Evolutionary conservation across 2,797 vertebrate genomes (phyloP).

Genomic region (Amblyopsis hoosieri): DNA sequence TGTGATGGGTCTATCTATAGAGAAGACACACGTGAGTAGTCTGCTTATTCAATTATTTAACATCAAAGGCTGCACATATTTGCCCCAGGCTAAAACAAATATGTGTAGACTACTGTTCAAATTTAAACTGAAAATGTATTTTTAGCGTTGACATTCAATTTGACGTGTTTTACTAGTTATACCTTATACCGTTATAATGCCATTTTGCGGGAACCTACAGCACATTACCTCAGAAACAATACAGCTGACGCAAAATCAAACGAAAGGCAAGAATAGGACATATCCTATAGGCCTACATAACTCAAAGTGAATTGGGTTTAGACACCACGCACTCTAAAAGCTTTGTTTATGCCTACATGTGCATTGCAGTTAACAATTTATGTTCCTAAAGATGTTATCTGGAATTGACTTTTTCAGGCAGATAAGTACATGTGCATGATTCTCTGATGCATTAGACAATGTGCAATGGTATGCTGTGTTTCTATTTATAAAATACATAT

Average conservation of each 20-base stretch:
- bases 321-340: constrained; percentile 63
- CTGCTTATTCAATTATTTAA: no score
- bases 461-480: constrained; percentile 49
- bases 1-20: no score
- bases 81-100: no score
- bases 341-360: constrained; percentile 71
- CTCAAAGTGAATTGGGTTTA: constrained; percentile 50
- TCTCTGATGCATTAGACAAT: constrained; percentile 49
- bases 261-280: constrained; percentile 48
- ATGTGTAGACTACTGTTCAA: no score
- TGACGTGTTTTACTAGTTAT: no score
- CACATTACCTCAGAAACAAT: constrained; percentile 29
- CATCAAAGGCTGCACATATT: no score
- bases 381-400: constrained; percentile 54
- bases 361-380: constrained; percentile 61
- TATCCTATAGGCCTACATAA: constrained; percentile 25
- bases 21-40: no score
- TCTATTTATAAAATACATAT: constrained; percentile 37
- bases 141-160: constrained; percentile 8
- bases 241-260: constrained; percentile 35
- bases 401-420: constrained; percentile 52
- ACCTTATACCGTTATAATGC: neutral
- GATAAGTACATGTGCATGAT: constrained; percentile 32
- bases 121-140: neutral
- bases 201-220: constrained; percentile 2